Base-by-base conservation (phyloP, 1,140 invertebrate species). In the Drosophila bocki region DNA sequence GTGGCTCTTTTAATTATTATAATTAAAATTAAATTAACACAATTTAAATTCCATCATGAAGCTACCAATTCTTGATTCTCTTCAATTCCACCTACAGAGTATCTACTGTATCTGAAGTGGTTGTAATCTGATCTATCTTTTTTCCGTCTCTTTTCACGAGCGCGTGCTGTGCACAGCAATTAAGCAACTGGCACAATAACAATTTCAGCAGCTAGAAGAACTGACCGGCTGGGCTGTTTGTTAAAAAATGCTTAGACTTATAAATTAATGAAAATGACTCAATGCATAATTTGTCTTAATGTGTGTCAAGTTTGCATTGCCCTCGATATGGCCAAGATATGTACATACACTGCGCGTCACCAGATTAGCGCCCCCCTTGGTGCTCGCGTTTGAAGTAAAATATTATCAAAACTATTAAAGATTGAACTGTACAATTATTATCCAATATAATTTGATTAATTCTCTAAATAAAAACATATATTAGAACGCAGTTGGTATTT, bases 291-390 rank as follows among this genome's bases (percentile, higher is more conserved):
- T 58, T 44, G 68, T 42, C 22, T 19, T 44, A 54, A 59, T 72
- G 42, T 90, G 77, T 88, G 84, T 88, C 84, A 88, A 88, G 84
- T 88, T 88, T 88, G 69, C 69, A 79, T 15, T 80, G 84, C 51
- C 83, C 83, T 62, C 83, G 69, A 87, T 87, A 32, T 47, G 35
- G 44, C 45, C 45, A 53, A 77, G 47, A 67, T 39, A 67, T 37
- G 48, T 32, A 45, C 12, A 26, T n/a, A n/a, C n/a, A n/a, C n/a
- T n/a, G n/a, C n/a, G n/a, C n/a, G n/a, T n/a, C n/a, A n/a, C n/a
- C n/a, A n/a, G n/a, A n/a, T n/a, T n/a, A n/a, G n/a, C n/a, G n/a
- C n/a, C n/a, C n/a, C n/a, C n/a, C n/a, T n/a, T n/a, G n/a, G n/a
- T n/a, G n/a, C n/a, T n/a, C n/a, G n/a, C n/a, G n/a, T n/a, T n/a